Evolutionary conservation across 2,888 invertebrate species (phyloP), one percentile per base, ranked within the genome.

Genomic region (Mayetiola destructor): DNA sequence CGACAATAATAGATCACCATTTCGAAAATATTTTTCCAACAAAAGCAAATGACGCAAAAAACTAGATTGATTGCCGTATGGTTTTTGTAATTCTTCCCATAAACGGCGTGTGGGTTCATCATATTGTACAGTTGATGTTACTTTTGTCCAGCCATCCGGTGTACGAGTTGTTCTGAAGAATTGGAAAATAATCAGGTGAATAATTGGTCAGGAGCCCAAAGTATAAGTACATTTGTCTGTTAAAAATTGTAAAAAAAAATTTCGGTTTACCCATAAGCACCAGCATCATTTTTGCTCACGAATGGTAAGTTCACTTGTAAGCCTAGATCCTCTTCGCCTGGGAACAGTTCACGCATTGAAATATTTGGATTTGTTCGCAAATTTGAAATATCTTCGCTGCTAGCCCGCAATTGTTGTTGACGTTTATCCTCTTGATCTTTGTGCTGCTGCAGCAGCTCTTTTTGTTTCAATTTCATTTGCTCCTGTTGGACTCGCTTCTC

Each of bases 31-130:
- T 66, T 89, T 89, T 63, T 90, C 90, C 61, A 90, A 67, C 6
- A 89, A 72, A 56, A 89, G 82, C 36, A 90, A 72, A 70, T 90
- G 90, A 8, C 88, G 76, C 1, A 90, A 71, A 66, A 90, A 90
- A 62, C 88, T 88, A 42, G 88, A 88, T 64, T 88, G 88, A 68
- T 88, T 89, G 3, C 89, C 90, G 63, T 90, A 90, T 0, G 90
- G 90, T 66, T 87, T 81, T 66, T 89, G 88, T 37, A 90, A 68
- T 63, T 87, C 85, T 60, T 84, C 82, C 87, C 88, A 90, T 2
- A 89, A 73, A 6, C 79, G 76, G 59, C 85, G 85, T 0, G 88
- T 89, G n/a, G 87, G 86, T 14, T 78, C 75, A 64, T 89, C 89
- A 61, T 88, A 89, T 64, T 89, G 88, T 56, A 90, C 81, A 64